Evolutionary conservation across 2,113 vertebrate species (phyloP), one percentile per base, ranked within the genome.

Genomic region (Platysternon megacephalum): DNA sequence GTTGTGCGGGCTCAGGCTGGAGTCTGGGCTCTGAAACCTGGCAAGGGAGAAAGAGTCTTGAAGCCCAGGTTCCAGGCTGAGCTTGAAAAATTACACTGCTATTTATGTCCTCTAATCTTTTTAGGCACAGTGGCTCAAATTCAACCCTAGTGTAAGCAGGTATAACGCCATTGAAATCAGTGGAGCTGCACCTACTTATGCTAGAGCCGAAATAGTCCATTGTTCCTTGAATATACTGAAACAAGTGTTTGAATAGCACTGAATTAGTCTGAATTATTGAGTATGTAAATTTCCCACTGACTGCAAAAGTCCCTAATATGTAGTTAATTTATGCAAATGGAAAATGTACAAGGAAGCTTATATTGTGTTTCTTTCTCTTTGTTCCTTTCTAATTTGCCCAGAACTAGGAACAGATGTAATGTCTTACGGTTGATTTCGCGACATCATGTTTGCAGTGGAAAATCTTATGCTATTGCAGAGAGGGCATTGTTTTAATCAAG

Each of bases 271-370:
- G 44, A 92, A 61, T 80, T 85, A 61, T 84, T 42, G 86, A 4
- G 68, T 90, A 29, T 28, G 28, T 56, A 61, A 32, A n/a, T 94
- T 89, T 68, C 95, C 48, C 87, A 79, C 72, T 87, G 91, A 46
- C 24, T 48, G 26, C 4, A 8, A 3, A 87, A 82, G 14, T 49
- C 35, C 76, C 49, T 83, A 94, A 72, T 48, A 87, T 39, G 51
- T 46, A 87, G 74, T 84, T 93, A 65, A 82, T 44, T 87, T 86
- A 72, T 84, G 86, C 52, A 72, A 9, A 32, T 80, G 3, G 29
- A 6, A 8, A 61, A n/a, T 11, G 4, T 78, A 2, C 11, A 94
- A 82, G 35, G 19, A 83, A 86, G 19, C 80, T 56, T 49, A 13
- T 46, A 49, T 42, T n/a, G 16, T 68, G 61, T 14, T 94, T 87